Conservation (phyloP, 2,888 invertebrate genomes). For the Timandra comae region DNA sequence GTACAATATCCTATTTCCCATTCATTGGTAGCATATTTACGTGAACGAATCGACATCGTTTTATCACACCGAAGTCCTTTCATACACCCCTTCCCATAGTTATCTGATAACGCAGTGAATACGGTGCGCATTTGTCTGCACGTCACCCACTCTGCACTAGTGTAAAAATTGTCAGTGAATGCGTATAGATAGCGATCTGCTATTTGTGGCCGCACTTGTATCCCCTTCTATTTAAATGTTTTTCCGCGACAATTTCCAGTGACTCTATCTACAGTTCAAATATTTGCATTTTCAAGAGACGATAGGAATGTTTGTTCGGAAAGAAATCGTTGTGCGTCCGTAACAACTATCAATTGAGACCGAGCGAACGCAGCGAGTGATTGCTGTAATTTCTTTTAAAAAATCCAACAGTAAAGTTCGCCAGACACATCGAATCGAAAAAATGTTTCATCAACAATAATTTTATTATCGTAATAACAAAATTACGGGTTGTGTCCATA, state of each 20-base stretch:
- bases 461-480: constrained; percentile 77
- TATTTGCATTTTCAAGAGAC: background rate
- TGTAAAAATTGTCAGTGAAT: constrained; percentile 73
- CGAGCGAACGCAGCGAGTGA: constrained; percentile 52
- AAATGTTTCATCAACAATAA: constrained; percentile 77
- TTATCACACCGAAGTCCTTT: constrained; percentile 60
- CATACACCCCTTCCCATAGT: constrained; percentile 62
- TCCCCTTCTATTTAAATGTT: constrained; percentile 26
- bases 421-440: constrained; percentile 72
- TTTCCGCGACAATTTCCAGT: constrained; percentile 13
- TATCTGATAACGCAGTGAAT: constrained; percentile 72
- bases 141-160: constrained; percentile 65
- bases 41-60: constrained; percentile 65
- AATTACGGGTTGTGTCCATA: constrained; percentile 66
- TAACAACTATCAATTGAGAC: constrained; percentile 67
- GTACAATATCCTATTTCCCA: constrained; percentile 67
- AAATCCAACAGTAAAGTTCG: constrained; percentile 71
- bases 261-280: constrained; percentile 1
- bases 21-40: constrained; percentile 63
- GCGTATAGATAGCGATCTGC: constrained; percentile 68
- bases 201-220: constrained; percentile 42
- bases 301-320: constrained; percentile 2
- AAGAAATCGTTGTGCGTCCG: constrained; percentile 25
- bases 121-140: constrained; percentile 67
- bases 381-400: constrained; percentile 74